A percentile compares a stretch with the other conserved stretches of the same genome.
phyloP scores from a whole-genome alignment of 2,113 vertebrate genomes.

The Manacus vitellinus region DNA sequence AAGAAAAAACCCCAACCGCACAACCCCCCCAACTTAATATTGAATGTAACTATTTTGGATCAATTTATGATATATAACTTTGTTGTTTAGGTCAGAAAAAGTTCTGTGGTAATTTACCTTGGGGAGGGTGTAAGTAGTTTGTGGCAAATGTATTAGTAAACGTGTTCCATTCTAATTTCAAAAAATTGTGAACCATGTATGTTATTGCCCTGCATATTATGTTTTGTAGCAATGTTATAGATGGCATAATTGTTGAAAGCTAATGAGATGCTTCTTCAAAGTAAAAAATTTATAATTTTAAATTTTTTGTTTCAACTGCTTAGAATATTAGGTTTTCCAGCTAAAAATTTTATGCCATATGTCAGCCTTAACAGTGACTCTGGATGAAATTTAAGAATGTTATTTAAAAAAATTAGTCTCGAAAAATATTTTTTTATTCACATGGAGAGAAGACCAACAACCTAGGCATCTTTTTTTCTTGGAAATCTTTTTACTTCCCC shows the following conservation, averaged over 20 bases:
- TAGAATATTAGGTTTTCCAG: not conserved
- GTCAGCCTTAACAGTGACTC: not conserved
- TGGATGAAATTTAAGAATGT: not conserved
- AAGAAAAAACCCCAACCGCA: not conserved
- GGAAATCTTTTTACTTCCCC: not conserved
- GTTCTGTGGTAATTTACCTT: not conserved
- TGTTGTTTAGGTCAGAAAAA: not conserved
- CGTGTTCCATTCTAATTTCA: not conserved
- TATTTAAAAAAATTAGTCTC: not conserved
- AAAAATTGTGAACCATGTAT: not conserved
- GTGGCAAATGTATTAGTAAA: not conserved
- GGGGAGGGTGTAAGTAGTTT: not conserved
- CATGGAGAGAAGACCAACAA: not conserved
- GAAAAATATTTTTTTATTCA: not conserved
- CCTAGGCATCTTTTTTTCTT: not conserved
- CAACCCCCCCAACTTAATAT: not conserved
- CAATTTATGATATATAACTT: not conserved
- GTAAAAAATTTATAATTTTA: not conserved
- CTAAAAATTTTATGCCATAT: not conserved
- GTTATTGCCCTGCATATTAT: not conserved
- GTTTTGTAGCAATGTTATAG: not conserved
- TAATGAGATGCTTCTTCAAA: not conserved
- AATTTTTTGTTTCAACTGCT: not conserved
- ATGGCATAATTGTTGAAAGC: not conserved
- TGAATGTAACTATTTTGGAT: not conserved